phyloP scores from a whole-genome alignment of 2,888 invertebrate species.

The Spodoptera picta region DNA sequence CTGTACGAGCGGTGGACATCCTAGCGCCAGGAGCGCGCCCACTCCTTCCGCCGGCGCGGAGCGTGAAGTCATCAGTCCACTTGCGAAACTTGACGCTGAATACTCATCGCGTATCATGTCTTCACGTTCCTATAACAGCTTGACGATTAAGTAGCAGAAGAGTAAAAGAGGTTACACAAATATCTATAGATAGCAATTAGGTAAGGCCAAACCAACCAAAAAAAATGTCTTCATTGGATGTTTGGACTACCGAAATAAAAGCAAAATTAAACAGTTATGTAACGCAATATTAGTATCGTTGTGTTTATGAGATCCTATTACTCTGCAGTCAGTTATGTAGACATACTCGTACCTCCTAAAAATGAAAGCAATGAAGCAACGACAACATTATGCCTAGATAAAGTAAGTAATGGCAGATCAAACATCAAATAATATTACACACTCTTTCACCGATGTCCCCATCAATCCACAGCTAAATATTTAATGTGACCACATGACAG shows the following conservation, averaged over 20 bases:
- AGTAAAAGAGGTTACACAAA: too few relatives aligned
- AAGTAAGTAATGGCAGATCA: conserved; percentile 12
- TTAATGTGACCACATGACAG: conserved; percentile 53
- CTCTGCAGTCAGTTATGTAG: too few relatives aligned
- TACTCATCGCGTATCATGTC: conserved; percentile 29
- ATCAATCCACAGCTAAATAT: conserved; percentile 47
- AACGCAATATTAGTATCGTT: too few relatives aligned
- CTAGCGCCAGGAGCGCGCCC: conserved; percentile 57
- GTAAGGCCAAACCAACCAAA: too few relatives aligned
- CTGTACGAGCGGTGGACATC: conserved; percentile 37
- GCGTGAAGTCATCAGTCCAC: conserved; percentile 59
- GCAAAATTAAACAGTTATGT: too few relatives aligned
- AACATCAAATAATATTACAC: conserved; percentile 17
- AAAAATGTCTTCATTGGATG: too few relatives aligned
- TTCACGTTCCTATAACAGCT: conserved; percentile 1
- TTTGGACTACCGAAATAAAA: too few relatives aligned
- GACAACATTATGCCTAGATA: conserved; percentile 5
- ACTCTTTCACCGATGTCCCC: conserved; percentile 29
- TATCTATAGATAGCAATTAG: too few relatives aligned
- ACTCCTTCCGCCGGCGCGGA: conserved; percentile 55
- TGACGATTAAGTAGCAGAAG: too few relatives aligned
- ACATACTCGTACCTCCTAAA: background rate
- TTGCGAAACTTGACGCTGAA: conserved; percentile 54
- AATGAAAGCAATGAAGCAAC: conserved; percentile 1
- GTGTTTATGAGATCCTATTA: too few relatives aligned